These are phyloP conservation scores for Eulemur rufifrons DNA, from an alignment of 2,113 vertebrate species.

Conservation along the genomic window DNA sequence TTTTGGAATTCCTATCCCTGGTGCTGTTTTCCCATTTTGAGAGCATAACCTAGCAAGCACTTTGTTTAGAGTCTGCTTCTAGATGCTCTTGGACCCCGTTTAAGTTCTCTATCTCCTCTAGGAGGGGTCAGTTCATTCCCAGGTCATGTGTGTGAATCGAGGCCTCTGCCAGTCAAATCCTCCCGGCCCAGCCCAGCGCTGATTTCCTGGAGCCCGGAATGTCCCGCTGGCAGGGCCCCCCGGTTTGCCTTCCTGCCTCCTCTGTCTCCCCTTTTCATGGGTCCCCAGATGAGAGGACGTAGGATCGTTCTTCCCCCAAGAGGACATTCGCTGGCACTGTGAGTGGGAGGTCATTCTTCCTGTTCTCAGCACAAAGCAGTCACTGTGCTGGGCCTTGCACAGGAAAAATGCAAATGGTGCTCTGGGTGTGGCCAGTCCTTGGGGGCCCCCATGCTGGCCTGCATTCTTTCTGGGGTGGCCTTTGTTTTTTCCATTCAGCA, in stretches of 20 bases:
- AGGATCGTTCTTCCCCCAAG: not conserved
- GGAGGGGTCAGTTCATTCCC: not conserved
- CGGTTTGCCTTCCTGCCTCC: not conserved
- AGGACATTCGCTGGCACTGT: not conserved
- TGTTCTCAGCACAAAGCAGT: slow-evolving; percentile 38
- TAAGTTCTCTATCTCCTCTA: not conserved
- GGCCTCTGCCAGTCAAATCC: not conserved
- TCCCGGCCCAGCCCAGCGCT: not conserved
- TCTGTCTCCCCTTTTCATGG: not conserved
- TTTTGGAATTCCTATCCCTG: not conserved
- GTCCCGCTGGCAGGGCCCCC: not conserved
- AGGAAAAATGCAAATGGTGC: slow-evolving; percentile 6
- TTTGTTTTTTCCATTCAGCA: slow-evolving; percentile 12
- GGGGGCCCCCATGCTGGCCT: not conserved
- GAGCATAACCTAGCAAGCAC: not conserved
- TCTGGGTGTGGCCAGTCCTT: not conserved
- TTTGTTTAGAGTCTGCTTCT: not conserved
- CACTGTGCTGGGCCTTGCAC: not conserved
- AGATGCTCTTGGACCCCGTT: not conserved
- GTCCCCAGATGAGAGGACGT: not conserved
- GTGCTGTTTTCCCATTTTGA: not conserved
- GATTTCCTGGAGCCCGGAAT: not conserved
- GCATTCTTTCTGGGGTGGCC: not conserved
- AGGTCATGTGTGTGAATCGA: not conserved
- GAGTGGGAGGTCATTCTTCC: not conserved